A percentile compares a stretch with the other conserved stretches of the same genome.
Evolutionary conservation across 2,888 invertebrate species (phyloP).

Genomic region (Drosophila gaucha): DNA sequence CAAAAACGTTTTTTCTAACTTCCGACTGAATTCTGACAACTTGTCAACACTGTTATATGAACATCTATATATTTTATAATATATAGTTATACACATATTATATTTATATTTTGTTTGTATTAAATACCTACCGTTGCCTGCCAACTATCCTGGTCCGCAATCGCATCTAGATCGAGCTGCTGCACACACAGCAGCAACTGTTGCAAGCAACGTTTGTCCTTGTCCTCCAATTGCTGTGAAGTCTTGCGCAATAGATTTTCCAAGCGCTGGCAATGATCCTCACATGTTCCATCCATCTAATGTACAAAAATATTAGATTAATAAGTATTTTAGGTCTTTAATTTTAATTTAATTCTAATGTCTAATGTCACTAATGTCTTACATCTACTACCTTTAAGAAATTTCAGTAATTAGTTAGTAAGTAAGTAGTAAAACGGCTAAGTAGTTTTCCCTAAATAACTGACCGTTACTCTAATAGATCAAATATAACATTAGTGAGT

Average conservation of each 20-base stretch:
- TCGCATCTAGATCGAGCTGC: conserved; percentile 86
- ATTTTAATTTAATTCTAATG: not conserved
- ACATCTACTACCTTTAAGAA: too few species aligned
- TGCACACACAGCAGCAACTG: conserved; percentile 88
- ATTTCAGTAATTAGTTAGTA: too few species aligned
- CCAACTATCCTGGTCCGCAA: conserved; percentile 71
- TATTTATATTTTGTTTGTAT: not conserved
- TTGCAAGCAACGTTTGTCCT: conserved; percentile 87
- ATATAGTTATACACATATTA: too few species aligned
- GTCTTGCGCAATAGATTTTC: conserved; percentile 54
- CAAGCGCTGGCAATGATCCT: conserved; percentile 63
- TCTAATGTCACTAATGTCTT: too few species aligned
- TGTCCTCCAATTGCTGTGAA: conserved; percentile 66
- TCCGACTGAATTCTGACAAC: conserved; percentile 30
- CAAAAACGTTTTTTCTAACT: conserved; percentile 10
- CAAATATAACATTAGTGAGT: too few species aligned
- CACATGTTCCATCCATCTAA: conserved; percentile 65
- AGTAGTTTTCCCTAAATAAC: too few species aligned
- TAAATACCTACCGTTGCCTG: conserved; percentile 36
- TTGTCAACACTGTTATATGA: too few species aligned
- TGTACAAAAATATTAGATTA: too few species aligned
- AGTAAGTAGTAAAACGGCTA: too few species aligned
- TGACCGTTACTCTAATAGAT: too few species aligned
- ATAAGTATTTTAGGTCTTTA: not conserved
- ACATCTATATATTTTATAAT: not conserved